phyloP scores from a whole-genome alignment of 2,113 vertebrate genomes.

The Ceuthmochares aereus region DNA sequence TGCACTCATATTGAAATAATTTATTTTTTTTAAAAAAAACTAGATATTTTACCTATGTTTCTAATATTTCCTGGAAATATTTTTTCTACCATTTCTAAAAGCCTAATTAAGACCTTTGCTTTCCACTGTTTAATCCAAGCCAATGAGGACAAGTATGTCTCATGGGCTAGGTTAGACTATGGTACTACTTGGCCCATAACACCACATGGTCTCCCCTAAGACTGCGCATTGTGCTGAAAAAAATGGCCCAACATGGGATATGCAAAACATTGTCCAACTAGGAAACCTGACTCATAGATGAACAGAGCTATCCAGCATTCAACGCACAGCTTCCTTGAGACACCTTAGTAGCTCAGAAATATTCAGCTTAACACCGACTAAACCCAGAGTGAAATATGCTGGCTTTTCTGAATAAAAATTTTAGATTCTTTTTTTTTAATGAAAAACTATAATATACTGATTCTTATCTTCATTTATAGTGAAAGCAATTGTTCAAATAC shows the following conservation, averaged over 20 bases:
- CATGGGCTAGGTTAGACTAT: not conserved
- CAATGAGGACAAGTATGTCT: not conserved
- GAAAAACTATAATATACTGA: not conserved
- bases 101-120: not conserved
- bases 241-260: not conserved
- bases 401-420: not conserved
- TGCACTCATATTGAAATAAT: not conserved
- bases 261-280: not conserved
- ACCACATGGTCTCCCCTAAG: not conserved
- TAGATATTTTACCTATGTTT: not conserved
- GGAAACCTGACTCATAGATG: not conserved
- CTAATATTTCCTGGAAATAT: not conserved
- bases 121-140: not conserved
- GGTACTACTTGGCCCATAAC: no score
- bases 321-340: not conserved
- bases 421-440: not conserved
- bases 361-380: not conserved
- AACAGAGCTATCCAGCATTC: not conserved
- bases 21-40: not conserved
- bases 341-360: not conserved
- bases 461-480: not conserved
- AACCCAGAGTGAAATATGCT: not conserved
- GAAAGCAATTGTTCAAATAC: not conserved
- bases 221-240: not conserved
- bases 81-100: not conserved